Conservation (phyloP, 2,888 invertebrate species). For the Clostera curtula region DNA sequence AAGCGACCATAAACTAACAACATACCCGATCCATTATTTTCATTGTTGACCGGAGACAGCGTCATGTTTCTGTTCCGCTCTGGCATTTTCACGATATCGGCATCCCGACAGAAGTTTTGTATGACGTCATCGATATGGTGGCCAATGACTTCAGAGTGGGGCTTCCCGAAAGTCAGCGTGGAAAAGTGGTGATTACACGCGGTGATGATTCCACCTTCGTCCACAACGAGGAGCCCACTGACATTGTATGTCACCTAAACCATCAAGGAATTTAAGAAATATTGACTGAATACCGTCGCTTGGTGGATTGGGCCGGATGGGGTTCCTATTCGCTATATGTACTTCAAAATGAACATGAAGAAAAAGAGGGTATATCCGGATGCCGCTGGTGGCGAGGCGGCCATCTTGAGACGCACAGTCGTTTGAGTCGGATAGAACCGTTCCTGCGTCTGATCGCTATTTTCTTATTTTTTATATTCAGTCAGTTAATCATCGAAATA, state of each 20-base stretch:
- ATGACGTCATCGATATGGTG: constrained; percentile 73
- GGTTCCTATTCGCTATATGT: too few relatives aligned
- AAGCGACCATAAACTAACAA: too few relatives aligned
- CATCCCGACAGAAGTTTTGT: constrained; percentile 77
- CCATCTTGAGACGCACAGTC: too few relatives aligned
- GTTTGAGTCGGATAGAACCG: too few relatives aligned
- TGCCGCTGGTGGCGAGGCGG: too few relatives aligned
- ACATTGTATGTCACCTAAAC: constrained; percentile 76
- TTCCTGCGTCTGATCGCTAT: too few relatives aligned
- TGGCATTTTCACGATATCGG: constrained; percentile 59
- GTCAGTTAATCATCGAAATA: too few relatives aligned
- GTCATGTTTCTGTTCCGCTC: constrained; percentile 68
- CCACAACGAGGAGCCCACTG: constrained; percentile 78
- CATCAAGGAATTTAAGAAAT: not conserved
- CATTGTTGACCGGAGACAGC: constrained; percentile 71
- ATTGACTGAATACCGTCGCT: not conserved
- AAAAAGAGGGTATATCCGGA: too few relatives aligned
- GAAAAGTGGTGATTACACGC: constrained; percentile 81
- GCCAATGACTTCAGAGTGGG: constrained; percentile 74
- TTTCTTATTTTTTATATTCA: too few relatives aligned
- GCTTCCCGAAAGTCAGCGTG: constrained; percentile 78
- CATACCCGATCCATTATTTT: constrained; percentile 57
- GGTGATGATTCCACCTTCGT: constrained; percentile 76
- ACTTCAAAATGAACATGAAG: too few relatives aligned
- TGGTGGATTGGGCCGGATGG: not conserved